Conservation (phyloP, 2,888 invertebrate species). For the Drosophila anomalipes region DNA sequence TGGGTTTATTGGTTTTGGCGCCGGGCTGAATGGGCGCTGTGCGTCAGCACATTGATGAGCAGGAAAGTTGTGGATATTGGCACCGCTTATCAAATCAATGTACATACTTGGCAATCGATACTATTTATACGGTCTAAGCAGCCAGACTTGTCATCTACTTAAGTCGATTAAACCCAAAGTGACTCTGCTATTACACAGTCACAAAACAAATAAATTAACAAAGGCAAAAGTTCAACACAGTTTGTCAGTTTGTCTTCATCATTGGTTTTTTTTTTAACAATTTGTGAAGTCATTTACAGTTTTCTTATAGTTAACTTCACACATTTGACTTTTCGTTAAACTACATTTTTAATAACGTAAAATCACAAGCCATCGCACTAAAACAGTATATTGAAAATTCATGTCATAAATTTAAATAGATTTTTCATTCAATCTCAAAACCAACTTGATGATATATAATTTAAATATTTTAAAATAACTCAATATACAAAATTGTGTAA, state of each 20-base stretch:
- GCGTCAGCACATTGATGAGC: conserved; percentile 52
- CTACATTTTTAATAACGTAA: too few species aligned
- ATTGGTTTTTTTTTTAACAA: background rate
- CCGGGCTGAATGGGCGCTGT: conserved; percentile 42
- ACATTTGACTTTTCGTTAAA: background rate
- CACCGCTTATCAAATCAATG: conserved; percentile 62
- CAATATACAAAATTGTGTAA: background rate
- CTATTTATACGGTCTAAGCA: conserved; percentile 26
- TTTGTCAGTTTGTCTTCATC: too few species aligned
- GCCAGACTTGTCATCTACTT: conserved; percentile 12
- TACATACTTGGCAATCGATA: conserved; percentile 36
- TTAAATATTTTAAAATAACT: background rate
- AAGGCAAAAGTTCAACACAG: background rate
- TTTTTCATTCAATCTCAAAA: background rate
- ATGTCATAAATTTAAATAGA: background rate
- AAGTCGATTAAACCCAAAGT: conserved; percentile 19
- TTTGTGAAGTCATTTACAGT: background rate
- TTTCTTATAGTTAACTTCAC: background rate
- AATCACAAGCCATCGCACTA: too few species aligned
- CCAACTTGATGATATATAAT: background rate
- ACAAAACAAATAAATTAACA: background rate
- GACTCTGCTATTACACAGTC: background rate
- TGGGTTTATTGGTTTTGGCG: conserved; percentile 68
- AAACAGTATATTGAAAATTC: background rate
- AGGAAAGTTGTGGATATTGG: conserved; percentile 64